Evolutionary conservation across 2,888 invertebrate species (phyloP), one percentile per base, ranked within the genome.

Genomic region (Luffia ferchaultella): DNA sequence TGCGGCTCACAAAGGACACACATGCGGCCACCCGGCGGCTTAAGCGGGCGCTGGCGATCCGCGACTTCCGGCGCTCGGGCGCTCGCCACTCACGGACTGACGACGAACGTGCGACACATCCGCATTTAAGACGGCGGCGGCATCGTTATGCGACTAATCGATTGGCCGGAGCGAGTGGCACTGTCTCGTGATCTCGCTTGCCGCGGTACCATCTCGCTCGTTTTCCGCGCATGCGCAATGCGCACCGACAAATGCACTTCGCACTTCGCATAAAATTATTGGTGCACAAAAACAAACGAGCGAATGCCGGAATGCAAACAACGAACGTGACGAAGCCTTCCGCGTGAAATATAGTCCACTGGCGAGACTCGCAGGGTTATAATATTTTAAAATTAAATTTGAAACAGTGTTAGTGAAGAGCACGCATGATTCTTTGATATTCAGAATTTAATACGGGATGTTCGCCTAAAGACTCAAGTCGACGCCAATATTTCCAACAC

Each of bases 131-230:
- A 82, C 82, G 79, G 74, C 78, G 79, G 74, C 78, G 82, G 79
- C 80, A 79, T 82, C 80, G 83, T 82, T 82, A 82, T 82, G 82
- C 82, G 83, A 83, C 83, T 83, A 83, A 83, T 83, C 83, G 83
- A 83, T 83, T 82, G 82, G 83, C 80, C 71, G 76, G 76, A 82
- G 76, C 70, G 78, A 76, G 78, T 68, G 66, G 61, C 63, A 75
- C 75, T 73, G 73, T 71, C 74, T 64, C 60, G 70, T 61, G 55
- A 19, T 76, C 80, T 57, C 68, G 56, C 64, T 82, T 68, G 54
- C 53, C 53, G 58, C 60, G 57, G 62, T 65, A 42, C 45, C 43
- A 68, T 78, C 78, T 69, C 73, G 52, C 55, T 76, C 73, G 56
- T 58, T 55, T 57, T 59, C 64, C 68, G 68, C 82, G 80, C 83